Base-by-base conservation (phyloP, 2,888 invertebrate genomes). In the Plutella xylostella region DNA sequence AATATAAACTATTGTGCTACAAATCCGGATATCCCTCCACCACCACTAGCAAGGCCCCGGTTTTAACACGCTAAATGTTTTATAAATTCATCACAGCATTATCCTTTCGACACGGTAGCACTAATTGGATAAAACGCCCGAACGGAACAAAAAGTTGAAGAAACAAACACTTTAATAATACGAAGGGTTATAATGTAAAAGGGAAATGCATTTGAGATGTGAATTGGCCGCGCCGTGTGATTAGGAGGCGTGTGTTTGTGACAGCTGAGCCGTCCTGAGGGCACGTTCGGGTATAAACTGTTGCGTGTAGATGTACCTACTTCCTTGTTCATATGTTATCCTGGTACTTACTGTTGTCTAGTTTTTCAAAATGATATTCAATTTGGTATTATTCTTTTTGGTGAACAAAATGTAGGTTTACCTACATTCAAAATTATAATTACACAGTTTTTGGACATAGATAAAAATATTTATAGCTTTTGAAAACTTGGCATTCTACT, bases 31-130 rank as follows among this genome's bases (percentile, higher is more conserved):
- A n/a, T n/a, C n/a, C n/a, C n/a, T n/a, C n/a, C n/a, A n/a, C n/a
- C n/a, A n/a, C n/a, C n/a, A 43, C 51, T 66, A 64, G 68, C 68
- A 71, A 72, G 72, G 69, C 65, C 62, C 74, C 68, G 71, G 68
- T 78, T 75, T 74, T 72, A 73, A 74, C 69, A 56, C 73, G 72
- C 71, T 79, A 75, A 79, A 69, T 68, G 66, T 60, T 77, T 75
- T 66, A 74, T 70, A 61, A 65, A 65, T 74, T 70, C 73, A 76
- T 76, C 72, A 69, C 68, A 68, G 58, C 71, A 83, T 83, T 82
- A 83, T 79, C 78, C 79, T 82, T 83, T 83, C 82, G 82, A 83
- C 83, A 83, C 83, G 82, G 83, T 82, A 83, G 83, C 80, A 74
- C 83, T 83, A 83, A 83, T 83, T 82, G 83, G 83, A 74, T 73